Evolutionary conservation across 1,140 invertebrate species (phyloP).

Genomic region (Apis dorsata): DNA sequence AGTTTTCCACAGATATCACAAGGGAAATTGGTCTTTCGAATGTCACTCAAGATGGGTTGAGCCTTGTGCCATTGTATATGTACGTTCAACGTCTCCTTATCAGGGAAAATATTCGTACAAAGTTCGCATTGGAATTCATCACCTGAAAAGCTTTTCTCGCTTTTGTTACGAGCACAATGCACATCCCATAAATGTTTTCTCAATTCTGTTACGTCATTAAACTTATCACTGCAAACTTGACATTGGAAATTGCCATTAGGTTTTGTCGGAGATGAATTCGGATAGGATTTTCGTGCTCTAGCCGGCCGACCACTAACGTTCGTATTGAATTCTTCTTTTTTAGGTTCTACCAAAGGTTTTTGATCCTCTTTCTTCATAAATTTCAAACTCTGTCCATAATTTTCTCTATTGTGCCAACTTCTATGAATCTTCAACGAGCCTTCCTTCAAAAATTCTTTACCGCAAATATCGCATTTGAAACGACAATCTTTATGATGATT

Average conservation of each 20-base stretch:
- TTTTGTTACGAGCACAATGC: slow-evolving; percentile 74
- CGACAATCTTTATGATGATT: slow-evolving; percentile 70
- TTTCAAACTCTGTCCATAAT: slow-evolving; percentile 31
- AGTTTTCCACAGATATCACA: slow-evolving; percentile 83
- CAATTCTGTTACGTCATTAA: slow-evolving; percentile 70
- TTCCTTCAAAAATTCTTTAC: slow-evolving; percentile 80
- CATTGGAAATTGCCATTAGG: slow-evolving; percentile 68
- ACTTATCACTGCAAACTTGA: slow-evolving; percentile 76
- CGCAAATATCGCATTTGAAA: slow-evolving; percentile 82
- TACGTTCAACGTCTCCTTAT: slow-evolving; percentile 79
- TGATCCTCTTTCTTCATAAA: neutral
- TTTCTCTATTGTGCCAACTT: slow-evolving; percentile 80
- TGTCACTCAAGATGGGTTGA: slow-evolving; percentile 72
- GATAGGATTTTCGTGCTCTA: slow-evolving; percentile 74
- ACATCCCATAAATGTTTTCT: slow-evolving; percentile 77
- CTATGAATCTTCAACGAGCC: slow-evolving; percentile 81
- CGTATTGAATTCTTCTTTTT: neutral
- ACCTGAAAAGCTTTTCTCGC: slow-evolving; percentile 69
- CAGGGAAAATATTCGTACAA: slow-evolving; percentile 82
- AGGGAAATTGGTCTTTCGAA: slow-evolving; percentile 74
- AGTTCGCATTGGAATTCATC: slow-evolving; percentile 82
- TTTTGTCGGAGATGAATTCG: slow-evolving; percentile 55
- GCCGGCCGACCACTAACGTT: slow-evolving; percentile 63
- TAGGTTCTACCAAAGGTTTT: neutral
- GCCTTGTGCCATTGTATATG: slow-evolving; percentile 80